phyloP scores from a whole-genome alignment of 2,888 invertebrate genomes.

The Folsomia manolachei region DNA sequence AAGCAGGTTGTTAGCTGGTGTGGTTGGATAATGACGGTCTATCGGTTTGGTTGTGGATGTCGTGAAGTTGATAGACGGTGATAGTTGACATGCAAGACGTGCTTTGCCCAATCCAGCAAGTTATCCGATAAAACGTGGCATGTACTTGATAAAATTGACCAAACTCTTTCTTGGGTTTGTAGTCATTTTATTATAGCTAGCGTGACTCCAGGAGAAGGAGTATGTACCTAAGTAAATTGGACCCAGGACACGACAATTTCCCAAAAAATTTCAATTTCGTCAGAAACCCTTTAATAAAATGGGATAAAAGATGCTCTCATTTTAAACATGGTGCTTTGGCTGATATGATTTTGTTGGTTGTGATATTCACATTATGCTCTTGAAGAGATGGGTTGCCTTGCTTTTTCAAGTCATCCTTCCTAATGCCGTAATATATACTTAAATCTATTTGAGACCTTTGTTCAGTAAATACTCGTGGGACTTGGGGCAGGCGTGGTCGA shows the following conservation, averaged over 20 bases:
- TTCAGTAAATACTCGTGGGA: conserved; percentile 22
- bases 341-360: too few species aligned
- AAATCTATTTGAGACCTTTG: too few species aligned
- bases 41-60: too few species aligned
- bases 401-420: conserved; percentile 15
- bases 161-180: conserved; percentile 2
- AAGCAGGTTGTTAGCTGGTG: too few species aligned
- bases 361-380: not conserved
- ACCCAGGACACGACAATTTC: not conserved
- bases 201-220: conserved; percentile 31
- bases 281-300: not conserved
- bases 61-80: conserved; percentile 31
- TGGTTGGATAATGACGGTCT: conserved; percentile 31
- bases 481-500: conserved; percentile 28
- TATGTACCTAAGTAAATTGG: not conserved
- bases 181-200: conserved; percentile 18
- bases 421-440: too few species aligned
- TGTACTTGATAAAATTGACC: not conserved
- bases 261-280: not conserved
- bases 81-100: conserved; percentile 37
- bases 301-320: not conserved
- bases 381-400: not conserved
- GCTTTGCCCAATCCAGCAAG: conserved; percentile 2
- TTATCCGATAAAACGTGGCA: not conserved
- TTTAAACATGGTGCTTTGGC: not conserved